Percentiles rank a stretch among this genome's conserved stretches.
Conservation (phyloP, 2,113 vertebrate genomes). For the Patagioenas fasciata region DNA sequence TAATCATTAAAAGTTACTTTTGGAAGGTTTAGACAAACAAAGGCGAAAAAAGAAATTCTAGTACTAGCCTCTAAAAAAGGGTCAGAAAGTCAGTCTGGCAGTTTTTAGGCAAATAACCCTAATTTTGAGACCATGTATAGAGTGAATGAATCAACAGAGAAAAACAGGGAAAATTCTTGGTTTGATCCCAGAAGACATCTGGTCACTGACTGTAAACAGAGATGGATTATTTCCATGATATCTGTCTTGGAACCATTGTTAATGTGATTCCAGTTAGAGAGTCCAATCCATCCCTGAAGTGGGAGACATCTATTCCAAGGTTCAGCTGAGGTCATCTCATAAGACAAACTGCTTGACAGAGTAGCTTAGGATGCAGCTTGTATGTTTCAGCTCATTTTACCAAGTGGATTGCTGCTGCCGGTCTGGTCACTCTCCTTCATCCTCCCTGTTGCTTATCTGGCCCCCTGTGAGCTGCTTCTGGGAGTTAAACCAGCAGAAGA, state of each 20-base stretch:
- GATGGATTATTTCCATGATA: not conserved
- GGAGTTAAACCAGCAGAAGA: not conserved
- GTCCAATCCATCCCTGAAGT: not conserved
- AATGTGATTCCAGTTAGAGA: not conserved
- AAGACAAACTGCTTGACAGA: not conserved
- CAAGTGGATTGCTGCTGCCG: not conserved
- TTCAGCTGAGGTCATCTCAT: not conserved
- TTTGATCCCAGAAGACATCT: not conserved
- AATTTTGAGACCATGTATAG: not conserved
- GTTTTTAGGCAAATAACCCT: not conserved
- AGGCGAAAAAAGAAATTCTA: not conserved
- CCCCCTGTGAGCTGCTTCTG: not conserved
- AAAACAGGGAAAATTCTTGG: not conserved
- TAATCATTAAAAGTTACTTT: not conserved
- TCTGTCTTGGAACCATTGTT: not conserved
- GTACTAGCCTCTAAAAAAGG: not conserved
- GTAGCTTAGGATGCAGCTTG: not conserved
- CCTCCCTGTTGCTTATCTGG: not conserved
- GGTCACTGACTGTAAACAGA: not conserved
- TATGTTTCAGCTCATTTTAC: not conserved
- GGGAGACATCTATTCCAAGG: not conserved
- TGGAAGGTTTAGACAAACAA: not conserved
- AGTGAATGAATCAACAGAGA: not conserved
- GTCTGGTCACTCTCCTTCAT: not conserved
- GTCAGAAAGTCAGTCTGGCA: not conserved